Evolutionary conservation across 2,113 vertebrate species (phyloP).

Genomic region (Neolamprologus kungweensis): DNA sequence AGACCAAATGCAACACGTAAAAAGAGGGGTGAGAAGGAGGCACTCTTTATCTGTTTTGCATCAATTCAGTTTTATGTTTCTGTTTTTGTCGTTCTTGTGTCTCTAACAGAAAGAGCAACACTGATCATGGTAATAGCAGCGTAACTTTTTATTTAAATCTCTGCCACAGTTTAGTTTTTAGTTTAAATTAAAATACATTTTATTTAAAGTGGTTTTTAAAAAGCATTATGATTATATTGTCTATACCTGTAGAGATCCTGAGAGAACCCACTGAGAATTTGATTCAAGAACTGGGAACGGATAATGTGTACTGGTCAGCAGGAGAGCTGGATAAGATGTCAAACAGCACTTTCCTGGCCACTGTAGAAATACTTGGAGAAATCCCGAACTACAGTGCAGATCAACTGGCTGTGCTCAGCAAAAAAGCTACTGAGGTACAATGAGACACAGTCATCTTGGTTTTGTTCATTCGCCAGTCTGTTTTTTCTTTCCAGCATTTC

Average conservation of each 20-base stretch:
- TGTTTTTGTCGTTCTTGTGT: background rate
- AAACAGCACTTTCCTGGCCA: constrained; percentile 1
- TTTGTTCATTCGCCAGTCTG: background rate
- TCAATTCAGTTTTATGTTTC: background rate
- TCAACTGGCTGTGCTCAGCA: constrained; percentile 40
- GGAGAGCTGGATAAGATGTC: constrained; percentile 37
- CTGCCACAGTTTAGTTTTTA: background rate
- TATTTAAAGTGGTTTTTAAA: background rate
- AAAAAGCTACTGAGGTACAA: constrained; percentile 54
- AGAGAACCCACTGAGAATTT: background rate
- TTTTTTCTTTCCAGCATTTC: background rate
- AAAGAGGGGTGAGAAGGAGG: constrained; percentile 34
- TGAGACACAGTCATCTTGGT: background rate
- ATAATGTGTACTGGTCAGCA: constrained; percentile 51
- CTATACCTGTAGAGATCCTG: background rate
- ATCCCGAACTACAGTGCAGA: constrained; percentile 22
- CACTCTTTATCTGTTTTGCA: background rate
- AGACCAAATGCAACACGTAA: background rate
- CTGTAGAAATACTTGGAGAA: constrained; percentile 40
- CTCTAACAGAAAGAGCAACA: background rate
- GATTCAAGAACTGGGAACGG: constrained; percentile 34
- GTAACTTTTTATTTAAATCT: background rate
- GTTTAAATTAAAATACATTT: background rate
- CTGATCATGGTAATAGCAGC: background rate
- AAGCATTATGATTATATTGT: background rate